Conservation (phyloP, 2,797 vertebrate species). For the Pygocentrus nattereri region DNA sequence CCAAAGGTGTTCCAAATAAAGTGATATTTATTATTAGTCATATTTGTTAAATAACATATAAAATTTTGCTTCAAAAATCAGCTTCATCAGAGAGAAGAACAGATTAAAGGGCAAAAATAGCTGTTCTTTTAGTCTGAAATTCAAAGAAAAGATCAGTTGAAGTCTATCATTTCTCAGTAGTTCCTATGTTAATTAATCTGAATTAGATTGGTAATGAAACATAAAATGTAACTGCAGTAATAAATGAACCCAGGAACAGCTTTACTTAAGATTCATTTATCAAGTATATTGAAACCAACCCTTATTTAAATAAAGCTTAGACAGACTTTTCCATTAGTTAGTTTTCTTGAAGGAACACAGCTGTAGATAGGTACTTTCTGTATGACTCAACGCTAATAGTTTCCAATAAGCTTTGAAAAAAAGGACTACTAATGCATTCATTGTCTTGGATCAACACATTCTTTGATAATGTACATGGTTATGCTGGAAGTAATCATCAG, state of each 20-base stretch:
- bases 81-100: too few relatives aligned
- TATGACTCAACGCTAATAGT: background rate
- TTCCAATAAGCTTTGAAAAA: background rate
- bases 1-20: too few relatives aligned
- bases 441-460: slow-evolving; percentile 4
- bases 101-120: too few relatives aligned
- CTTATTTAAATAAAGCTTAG: background rate
- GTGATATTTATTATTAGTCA: too few relatives aligned
- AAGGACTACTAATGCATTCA: background rate
- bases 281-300: too few relatives aligned
- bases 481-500: slow-evolving; percentile 51
- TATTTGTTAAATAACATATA: too few relatives aligned
- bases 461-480: background rate
- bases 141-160: too few relatives aligned
- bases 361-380: background rate
- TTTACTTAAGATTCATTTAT: background rate
- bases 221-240: background rate
- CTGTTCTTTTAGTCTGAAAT: too few relatives aligned
- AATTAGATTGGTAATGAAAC: background rate
- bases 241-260: background rate
- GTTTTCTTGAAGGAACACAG: background rate
- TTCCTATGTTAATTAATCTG: background rate
- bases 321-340: background rate
- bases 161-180: background rate
- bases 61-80: too few relatives aligned